phyloP scores from a whole-genome alignment of 1,140 invertebrate genomes.

The Thalassaphorura encarpata region DNA sequence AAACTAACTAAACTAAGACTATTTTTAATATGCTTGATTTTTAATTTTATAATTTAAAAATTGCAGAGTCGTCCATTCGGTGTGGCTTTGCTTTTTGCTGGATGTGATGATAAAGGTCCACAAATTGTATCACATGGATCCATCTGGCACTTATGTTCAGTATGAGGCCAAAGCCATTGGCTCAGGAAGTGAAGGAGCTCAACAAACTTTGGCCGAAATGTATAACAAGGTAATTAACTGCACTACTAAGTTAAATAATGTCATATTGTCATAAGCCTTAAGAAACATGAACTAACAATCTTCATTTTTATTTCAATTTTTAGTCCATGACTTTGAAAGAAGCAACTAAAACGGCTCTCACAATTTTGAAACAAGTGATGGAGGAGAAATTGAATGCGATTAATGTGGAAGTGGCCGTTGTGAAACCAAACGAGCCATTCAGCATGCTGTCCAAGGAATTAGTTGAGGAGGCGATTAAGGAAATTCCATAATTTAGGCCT shows the following conservation, averaged over 20 bases:
- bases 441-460: conserved; percentile 85
- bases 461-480: conserved; percentile 73
- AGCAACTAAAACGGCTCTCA: conserved; percentile 81
- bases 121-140: conserved; percentile 96
- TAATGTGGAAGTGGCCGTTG: conserved; percentile 96
- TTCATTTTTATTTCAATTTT: conserved; percentile 37
- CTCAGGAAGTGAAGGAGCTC: conserved; percentile 96
- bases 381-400: conserved; percentile 96
- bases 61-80: conserved; percentile 95
- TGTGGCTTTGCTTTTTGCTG: conserved; percentile 86
- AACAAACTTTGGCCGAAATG: conserved; percentile 85
- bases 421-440: conserved; percentile 73
- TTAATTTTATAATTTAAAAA: conserved; percentile 9
- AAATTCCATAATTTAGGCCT: conserved; percentile 12
- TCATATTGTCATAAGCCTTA: neutral
- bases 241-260: neutral
- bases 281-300: neutral
- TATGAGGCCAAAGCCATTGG: conserved; percentile 99
- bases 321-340: conserved; percentile 94
- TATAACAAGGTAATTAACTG: conserved; percentile 60
- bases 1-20: too few relatives aligned
- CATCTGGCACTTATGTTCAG: conserved; percentile 91
- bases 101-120: conserved; percentile 72
- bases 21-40: neutral
- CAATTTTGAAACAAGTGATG: conserved; percentile 99